Evolutionary conservation across 2,113 vertebrate genomes (phyloP).

Genomic region (Accipiter virgatus): DNA sequence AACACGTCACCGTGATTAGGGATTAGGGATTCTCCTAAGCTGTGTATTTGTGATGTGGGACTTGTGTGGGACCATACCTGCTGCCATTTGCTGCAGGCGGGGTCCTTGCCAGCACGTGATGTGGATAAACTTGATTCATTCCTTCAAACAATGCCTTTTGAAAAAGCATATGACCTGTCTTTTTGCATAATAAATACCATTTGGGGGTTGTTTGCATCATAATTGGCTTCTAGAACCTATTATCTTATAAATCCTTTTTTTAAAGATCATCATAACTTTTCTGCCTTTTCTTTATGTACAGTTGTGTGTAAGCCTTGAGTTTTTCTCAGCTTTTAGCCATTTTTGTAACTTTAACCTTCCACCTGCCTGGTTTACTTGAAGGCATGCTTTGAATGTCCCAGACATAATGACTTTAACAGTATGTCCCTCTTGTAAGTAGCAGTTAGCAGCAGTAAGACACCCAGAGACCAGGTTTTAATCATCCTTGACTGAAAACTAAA

Average conservation of each 20-base stretch:
- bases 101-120: neutral
- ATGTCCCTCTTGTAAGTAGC: conserved; percentile 40
- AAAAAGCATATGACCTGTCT: neutral
- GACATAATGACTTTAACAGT: conserved; percentile 63
- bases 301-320: neutral
- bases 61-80: neutral
- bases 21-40: neutral
- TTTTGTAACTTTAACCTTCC: conserved; percentile 14
- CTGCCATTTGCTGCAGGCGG: neutral
- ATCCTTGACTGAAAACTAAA: conserved; percentile 62
- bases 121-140: neutral
- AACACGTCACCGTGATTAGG: accelerated
- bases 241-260: neutral
- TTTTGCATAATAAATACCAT: neutral
- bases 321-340: neutral
- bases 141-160: neutral
- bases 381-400: conserved; percentile 1
- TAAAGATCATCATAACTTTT: neutral
- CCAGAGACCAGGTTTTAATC: conserved; percentile 70
- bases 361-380: conserved; percentile 48
- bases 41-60: neutral
- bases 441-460: conserved; percentile 47
- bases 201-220: neutral
- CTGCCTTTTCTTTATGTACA: neutral
- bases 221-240: neutral